These are phyloP conservation scores for Periplaneta americana DNA, from an alignment of 1,140 invertebrate species.

Conservation along the genomic window DNA sequence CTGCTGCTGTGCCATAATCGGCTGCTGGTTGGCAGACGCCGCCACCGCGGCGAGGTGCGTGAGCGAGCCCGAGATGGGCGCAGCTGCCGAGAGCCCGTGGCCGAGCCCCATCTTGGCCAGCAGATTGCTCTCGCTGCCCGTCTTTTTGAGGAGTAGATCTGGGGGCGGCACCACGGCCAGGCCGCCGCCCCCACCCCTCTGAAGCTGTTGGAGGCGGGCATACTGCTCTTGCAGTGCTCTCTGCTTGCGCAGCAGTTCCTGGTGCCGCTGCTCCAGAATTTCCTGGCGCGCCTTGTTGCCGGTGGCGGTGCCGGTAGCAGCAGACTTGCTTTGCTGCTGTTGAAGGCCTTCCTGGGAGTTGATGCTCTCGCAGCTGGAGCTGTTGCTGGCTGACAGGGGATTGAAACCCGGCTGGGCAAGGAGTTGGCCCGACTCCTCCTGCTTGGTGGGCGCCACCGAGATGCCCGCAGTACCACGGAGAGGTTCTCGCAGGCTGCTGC, in stretches of 20 bases:
- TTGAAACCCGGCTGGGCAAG: slow-evolving; percentile 3
- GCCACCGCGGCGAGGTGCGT: slow-evolving; percentile 47
- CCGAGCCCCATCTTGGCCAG: slow-evolving; percentile 75
- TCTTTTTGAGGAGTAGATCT: slow-evolving; percentile 70
- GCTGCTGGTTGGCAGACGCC: slow-evolving; percentile 3
- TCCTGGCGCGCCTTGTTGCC: slow-evolving; percentile 57
- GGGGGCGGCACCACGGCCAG: slow-evolving; percentile 48
- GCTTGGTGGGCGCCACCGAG: slow-evolving; percentile 8
- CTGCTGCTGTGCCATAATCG: background rate
- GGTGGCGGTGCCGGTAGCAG: background rate
- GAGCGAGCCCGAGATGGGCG: slow-evolving; percentile 53
- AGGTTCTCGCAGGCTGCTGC: slow-evolving; percentile 32
- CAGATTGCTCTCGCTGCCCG: slow-evolving; percentile 83
- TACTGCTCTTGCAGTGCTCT: slow-evolving; percentile 84
- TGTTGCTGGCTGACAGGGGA: slow-evolving; percentile 49
- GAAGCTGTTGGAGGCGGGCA: slow-evolving; percentile 75
- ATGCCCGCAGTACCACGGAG: background rate
- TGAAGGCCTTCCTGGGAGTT: slow-evolving; percentile 63
- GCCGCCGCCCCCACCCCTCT: slow-evolving; percentile 64
- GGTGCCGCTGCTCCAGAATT: slow-evolving; percentile 74
- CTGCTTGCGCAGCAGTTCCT: slow-evolving; percentile 80
- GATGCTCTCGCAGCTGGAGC: slow-evolving; percentile 68
- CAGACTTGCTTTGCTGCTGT: slow-evolving; percentile 24
- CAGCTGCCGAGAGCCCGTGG: slow-evolving; percentile 46
- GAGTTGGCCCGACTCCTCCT: background rate